phyloP scores from a whole-genome alignment of 2,113 vertebrate genomes.

The Takifugu bimaculatus region DNA sequence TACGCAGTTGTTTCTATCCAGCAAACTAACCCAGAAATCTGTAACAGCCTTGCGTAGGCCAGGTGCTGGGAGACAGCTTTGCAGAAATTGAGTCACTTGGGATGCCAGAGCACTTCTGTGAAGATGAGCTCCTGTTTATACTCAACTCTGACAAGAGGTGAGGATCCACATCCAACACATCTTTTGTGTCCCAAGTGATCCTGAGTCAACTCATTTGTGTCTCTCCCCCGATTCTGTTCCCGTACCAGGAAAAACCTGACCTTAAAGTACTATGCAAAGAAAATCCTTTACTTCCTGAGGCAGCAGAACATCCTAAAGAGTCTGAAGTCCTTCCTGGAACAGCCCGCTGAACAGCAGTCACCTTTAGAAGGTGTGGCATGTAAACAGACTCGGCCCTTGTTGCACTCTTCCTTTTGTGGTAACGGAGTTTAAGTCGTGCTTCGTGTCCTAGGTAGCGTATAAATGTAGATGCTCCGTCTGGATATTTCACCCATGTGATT shows the following conservation, averaged over 20 bases:
- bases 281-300: slow-evolving; percentile 95
- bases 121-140: slow-evolving; percentile 94
- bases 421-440: background rate
- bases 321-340: slow-evolving; percentile 87
- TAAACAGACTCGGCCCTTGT: background rate
- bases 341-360: slow-evolving; percentile 80
- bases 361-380: slow-evolving; percentile 82
- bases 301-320: slow-evolving; percentile 91
- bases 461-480: background rate
- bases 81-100: slow-evolving; percentile 92
- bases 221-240: slow-evolving; percentile 1
- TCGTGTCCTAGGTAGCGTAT: too few relatives aligned
- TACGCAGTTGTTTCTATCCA: background rate
- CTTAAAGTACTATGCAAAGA: slow-evolving; percentile 97
- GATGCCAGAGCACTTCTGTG: slow-evolving; percentile 92
- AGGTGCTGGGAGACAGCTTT: slow-evolving; percentile 95
- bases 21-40: slow-evolving; percentile 61
- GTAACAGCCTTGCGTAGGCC: slow-evolving; percentile 75
- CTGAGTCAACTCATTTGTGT: background rate
- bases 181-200: background rate
- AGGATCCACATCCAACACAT: slow-evolving; percentile 32
- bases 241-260: slow-evolving; percentile 87
- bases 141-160: slow-evolving; percentile 91
- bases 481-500: too few relatives aligned
- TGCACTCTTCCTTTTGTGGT: background rate